Conservation (phyloP, 2,797 vertebrate genomes). For the Acanthopagrus latus region DNA sequence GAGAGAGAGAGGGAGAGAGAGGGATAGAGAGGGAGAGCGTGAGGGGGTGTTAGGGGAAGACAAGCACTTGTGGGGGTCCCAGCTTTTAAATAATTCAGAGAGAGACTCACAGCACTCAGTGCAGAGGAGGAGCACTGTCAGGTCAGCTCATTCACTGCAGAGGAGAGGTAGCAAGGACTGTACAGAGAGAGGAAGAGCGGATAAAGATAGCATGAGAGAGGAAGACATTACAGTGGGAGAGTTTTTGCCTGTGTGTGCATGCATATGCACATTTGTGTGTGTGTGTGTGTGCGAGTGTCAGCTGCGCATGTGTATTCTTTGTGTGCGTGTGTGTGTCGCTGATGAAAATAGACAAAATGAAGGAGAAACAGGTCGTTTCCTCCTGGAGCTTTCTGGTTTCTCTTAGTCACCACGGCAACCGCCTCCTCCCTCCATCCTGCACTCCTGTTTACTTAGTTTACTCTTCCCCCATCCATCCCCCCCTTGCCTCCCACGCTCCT, state of each 20-base stretch:
- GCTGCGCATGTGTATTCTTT: constrained; percentile 11
- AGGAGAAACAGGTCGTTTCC: constrained; percentile 75
- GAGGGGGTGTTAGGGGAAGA: constrained; percentile 75
- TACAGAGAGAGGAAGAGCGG: constrained; percentile 38
- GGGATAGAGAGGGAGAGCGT: constrained; percentile 20
- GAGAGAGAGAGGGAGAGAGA: neutral
- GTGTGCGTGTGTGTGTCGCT: constrained; percentile 18
- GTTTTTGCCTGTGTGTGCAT: constrained; percentile 23
- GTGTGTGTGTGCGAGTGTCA: neutral
- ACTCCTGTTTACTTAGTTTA: constrained; percentile 65
- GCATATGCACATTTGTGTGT: constrained; percentile 20
- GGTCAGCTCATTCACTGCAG: constrained; percentile 82
- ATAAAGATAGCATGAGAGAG: constrained; percentile 63
- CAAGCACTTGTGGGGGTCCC: constrained; percentile 85
- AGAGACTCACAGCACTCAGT: constrained; percentile 83
- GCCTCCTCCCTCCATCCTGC: constrained; percentile 63
- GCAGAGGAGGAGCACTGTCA: constrained; percentile 84
- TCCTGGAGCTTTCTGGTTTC: constrained; percentile 69
- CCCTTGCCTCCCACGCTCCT: constrained; percentile 36
- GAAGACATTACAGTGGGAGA: constrained; percentile 49
- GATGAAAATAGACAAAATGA: constrained; percentile 74
- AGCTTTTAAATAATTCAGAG: constrained; percentile 87
- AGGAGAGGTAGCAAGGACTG: constrained; percentile 58
- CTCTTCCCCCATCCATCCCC: constrained; percentile 40
- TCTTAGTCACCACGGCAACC: constrained; percentile 80